A percentile compares a stretch with the other conserved stretches of the same genome.
These are phyloP conservation scores for Haemorhous mexicanus DNA, from an alignment of 2,113 vertebrate species.

Conservation along the genomic window DNA sequence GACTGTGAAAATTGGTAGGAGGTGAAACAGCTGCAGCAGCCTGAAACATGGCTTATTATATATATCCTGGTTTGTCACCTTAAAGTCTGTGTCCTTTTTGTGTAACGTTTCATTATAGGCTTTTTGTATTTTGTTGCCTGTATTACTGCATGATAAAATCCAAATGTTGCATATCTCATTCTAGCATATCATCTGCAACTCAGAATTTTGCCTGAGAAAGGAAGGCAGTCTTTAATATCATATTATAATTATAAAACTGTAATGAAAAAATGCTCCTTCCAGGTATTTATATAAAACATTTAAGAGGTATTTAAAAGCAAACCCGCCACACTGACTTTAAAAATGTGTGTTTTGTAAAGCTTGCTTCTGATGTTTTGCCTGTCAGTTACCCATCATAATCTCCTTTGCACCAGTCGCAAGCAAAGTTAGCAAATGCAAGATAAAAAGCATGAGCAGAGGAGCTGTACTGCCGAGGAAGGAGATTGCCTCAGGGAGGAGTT, in stretches of 20 bases:
- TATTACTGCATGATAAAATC: not conserved
- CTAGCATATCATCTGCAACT: not conserved
- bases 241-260: not conserved
- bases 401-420: not conserved
- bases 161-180: not conserved
- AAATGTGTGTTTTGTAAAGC: not conserved
- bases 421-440: not conserved
- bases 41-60: not conserved
- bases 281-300: not conserved
- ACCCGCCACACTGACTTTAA: not conserved
- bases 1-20: constrained; percentile 42
- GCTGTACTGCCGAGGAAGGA: not conserved
- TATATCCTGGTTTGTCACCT: not conserved
- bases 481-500: not conserved
- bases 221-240: not conserved
- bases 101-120: not conserved
- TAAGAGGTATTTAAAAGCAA: not conserved
- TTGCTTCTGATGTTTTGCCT: not conserved
- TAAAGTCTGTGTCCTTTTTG: constrained; percentile 5
- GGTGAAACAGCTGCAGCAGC: constrained; percentile 13
- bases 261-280: not conserved
- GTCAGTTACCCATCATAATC: not conserved
- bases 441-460: not conserved
- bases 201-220: not conserved
- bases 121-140: not conserved